Evolutionary conservation across 1,140 invertebrate species (phyloP).

Genomic region (Panonychus citri): DNA sequence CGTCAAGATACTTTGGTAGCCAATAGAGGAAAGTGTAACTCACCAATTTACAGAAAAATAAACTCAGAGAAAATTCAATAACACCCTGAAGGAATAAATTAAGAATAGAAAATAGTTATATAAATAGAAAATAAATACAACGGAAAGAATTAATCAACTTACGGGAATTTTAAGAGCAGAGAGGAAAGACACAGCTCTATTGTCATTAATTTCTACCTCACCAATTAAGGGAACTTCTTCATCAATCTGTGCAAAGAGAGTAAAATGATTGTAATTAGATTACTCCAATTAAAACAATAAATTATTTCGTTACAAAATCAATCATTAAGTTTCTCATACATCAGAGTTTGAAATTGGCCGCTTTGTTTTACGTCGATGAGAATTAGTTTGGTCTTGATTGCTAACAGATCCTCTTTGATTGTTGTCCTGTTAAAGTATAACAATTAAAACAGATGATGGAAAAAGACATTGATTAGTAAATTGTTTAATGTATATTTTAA

Average conservation of each 20-base stretch:
- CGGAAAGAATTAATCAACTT: constrained; percentile 16
- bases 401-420: neutral
- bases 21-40: constrained; percentile 93
- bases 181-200: constrained; percentile 47
- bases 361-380: neutral
- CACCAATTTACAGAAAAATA: constrained; percentile 93
- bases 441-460: no score
- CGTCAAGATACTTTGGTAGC: constrained; percentile 69
- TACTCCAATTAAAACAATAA: neutral
- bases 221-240: neutral
- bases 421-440: no score
- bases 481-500: no score
- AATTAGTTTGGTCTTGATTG: neutral
- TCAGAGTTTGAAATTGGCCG: neutral
- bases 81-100: constrained; percentile 40
- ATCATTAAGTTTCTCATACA: neutral
- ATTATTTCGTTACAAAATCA: neutral
- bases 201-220: neutral
- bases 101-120: neutral
- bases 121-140: no score
- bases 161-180: constrained; percentile 55
- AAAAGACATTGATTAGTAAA: no score
- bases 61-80: constrained; percentile 68
- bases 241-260: neutral
- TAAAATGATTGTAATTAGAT: neutral